A percentile compares a stretch with the other conserved stretches of the same genome.
Conservation (phyloP, 2,888 invertebrate genomes). For the Tyria jacobaeae region DNA sequence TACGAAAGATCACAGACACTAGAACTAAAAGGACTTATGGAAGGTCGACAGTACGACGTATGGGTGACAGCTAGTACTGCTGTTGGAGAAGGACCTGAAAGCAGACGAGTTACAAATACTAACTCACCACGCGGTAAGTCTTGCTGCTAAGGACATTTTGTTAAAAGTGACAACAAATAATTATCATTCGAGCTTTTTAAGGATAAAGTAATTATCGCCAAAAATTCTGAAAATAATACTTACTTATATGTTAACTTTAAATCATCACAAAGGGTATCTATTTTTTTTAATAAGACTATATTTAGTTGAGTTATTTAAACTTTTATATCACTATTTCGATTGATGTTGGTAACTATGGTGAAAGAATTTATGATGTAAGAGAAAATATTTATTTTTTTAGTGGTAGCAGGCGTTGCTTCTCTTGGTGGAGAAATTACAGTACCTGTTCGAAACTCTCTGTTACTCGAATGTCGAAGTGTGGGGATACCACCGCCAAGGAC, state of each 20-base stretch:
- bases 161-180: background rate
- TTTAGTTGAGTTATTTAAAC: background rate
- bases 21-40: slow-evolving; percentile 83
- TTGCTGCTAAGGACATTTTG: background rate
- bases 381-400: slow-evolving; percentile 60
- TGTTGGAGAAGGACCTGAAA: slow-evolving; percentile 87
- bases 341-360: too few species aligned
- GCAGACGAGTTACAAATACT: slow-evolving; percentile 80
- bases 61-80: slow-evolving; percentile 89
- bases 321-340: too few species aligned
- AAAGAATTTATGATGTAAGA: too few species aligned
- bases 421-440: slow-evolving; percentile 83
- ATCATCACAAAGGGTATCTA: too few species aligned
- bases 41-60: slow-evolving; percentile 87
- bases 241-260: too few species aligned
- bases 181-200: background rate
- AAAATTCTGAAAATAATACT: background rate
- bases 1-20: slow-evolving; percentile 79
- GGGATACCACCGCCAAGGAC: slow-evolving; percentile 82
- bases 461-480: slow-evolving; percentile 76
- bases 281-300: background rate
- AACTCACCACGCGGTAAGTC: slow-evolving; percentile 83
- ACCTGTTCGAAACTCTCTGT: slow-evolving; percentile 74
- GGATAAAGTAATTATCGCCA: background rate
- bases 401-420: slow-evolving; percentile 88